Base-by-base conservation (phyloP, 2,888 invertebrate species). In the Oxytorus armatus region DNA sequence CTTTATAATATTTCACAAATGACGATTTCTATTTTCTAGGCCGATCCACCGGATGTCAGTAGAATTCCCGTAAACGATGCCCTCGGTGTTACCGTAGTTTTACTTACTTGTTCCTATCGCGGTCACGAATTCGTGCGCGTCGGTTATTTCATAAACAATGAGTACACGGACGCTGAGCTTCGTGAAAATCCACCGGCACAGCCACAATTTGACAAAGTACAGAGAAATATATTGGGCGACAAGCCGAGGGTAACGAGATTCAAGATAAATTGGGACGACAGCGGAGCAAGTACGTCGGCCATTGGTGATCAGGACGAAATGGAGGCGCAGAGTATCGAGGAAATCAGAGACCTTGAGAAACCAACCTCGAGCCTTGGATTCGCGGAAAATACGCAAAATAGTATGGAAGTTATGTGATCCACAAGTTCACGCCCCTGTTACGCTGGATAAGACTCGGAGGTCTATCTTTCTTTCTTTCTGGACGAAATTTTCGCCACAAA, bases 71-170 rank as follows among this genome's bases (percentile, higher is more conserved):
- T 97, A 86, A 97, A 97, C 83, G 99, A 99, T 93, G 98, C 98
- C 39, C 94, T 99, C n/a, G 99, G 99, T 11, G 99, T 99, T 0
- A 99, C 99, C 0, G 99, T 99, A 0, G 98, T 99, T 0, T 93
- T 99, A 14, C 93, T 99, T 61, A 98, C 98, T 1, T 99, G 99
- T 92, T 97, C 97, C 0, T 99, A 99, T 90, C 93, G 97, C 84
- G 91, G 91, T 33, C 98, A 97, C 90, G 99, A 99, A 92, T 99
- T 99, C 92, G 98, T 99, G 1, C 94, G 99, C 79, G 98, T 99
- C 1, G 99, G 99, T 1, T 99, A 99, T 92, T 99, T 99, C 90
- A 99, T 99, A 75, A 99, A 99, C 90, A 99, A 99, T 89, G 99
- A 99, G 90, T 99, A 99, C 90, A 95, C 94, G 3, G 98, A 99